phyloP scores from a whole-genome alignment of 2,888 invertebrate genomes.

The Tipula confusa region DNA sequence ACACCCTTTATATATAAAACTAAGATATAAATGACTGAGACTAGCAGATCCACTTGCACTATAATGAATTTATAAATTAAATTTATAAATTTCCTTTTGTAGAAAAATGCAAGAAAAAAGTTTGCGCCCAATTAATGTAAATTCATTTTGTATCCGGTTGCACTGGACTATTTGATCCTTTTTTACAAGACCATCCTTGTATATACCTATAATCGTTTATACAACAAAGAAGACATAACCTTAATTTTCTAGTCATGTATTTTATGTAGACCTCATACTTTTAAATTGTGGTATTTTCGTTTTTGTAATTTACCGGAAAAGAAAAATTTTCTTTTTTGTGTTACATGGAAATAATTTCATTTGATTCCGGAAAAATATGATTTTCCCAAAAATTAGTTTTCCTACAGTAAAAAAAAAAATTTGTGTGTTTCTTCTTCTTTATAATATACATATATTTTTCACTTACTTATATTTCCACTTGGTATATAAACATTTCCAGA shows the following conservation, averaged over 20 bases:
- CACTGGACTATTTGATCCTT: too few species aligned
- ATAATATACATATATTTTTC: not conserved
- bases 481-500: conserved; percentile 93
- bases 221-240: not conserved
- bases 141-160: too few species aligned
- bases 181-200: too few species aligned
- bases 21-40: too few species aligned
- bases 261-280: not conserved
- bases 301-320: conserved; percentile 1
- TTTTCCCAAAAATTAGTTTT: conserved; percentile 8
- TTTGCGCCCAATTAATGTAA: too few species aligned
- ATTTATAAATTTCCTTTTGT: too few species aligned
- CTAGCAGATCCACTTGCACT: too few species aligned
- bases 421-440: conserved; percentile 20
- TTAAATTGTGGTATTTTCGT: not conserved
- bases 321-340: not conserved
- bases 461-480: conserved; percentile 65
- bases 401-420: not conserved
- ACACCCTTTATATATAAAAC: too few species aligned
- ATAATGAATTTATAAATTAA: too few species aligned
- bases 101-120: too few species aligned
- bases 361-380: conserved; percentile 20
- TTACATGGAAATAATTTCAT: conserved; percentile 5
- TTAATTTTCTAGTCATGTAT: not conserved
- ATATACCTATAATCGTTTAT: too few species aligned